Conservation (phyloP, 2,113 vertebrate genomes). For the Suncus etruscus region DNA sequence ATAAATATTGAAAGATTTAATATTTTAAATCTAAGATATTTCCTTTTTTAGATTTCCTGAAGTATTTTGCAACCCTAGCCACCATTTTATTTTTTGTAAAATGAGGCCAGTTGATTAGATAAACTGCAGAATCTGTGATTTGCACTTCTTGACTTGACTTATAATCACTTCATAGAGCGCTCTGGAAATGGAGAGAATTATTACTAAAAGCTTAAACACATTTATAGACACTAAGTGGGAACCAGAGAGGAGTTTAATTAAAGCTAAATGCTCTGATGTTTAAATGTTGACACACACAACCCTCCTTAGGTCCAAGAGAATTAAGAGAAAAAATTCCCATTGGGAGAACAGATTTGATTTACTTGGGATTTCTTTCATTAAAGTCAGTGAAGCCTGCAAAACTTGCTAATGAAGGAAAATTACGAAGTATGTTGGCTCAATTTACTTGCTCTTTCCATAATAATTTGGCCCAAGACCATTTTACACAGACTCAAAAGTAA, state of each 20-base stretch:
- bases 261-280: slow-evolving; percentile 73
- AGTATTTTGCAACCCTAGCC: not conserved
- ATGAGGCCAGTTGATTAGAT: slow-evolving; percentile 34
- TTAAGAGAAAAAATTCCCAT: slow-evolving; percentile 39
- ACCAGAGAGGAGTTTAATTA: slow-evolving; percentile 73
- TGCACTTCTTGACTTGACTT: not conserved
- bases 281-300: slow-evolving; percentile 71
- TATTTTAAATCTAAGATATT: not conserved
- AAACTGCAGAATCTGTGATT: not conserved
- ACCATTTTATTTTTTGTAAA: slow-evolving; percentile 30
- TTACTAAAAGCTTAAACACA: slow-evolving; percentile 31
- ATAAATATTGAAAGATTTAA: not conserved
- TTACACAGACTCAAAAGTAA: slow-evolving; percentile 68
- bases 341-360: slow-evolving; percentile 74
- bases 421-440: slow-evolving; percentile 78
- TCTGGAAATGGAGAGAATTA: not conserved
- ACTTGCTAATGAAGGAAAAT: slow-evolving; percentile 81
- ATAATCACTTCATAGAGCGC: not conserved
- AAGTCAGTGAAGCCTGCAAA: slow-evolving; percentile 74
- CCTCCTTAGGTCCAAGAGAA: slow-evolving; percentile 68
- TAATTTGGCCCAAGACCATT: slow-evolving; percentile 76
- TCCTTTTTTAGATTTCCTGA: slow-evolving; percentile 33
- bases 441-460: slow-evolving; percentile 75
- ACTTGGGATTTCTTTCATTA: slow-evolving; percentile 77
- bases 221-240: slow-evolving; percentile 45